phyloP scores from a whole-genome alignment of 1,140 invertebrate species.

The Aphaenogaster rudis region DNA sequence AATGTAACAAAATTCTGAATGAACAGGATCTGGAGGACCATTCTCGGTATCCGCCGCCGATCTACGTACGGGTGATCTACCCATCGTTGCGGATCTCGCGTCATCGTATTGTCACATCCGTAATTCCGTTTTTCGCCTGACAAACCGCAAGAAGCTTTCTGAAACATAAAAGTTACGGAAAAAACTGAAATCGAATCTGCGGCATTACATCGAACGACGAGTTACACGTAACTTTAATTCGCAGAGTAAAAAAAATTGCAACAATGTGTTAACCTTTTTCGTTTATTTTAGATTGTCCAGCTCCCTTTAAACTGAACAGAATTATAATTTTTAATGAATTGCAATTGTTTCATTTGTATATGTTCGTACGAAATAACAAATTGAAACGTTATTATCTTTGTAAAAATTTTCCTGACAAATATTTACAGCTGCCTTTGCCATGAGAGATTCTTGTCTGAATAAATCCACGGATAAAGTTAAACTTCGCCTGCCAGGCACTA shows the following conservation, averaged over 20 bases:
- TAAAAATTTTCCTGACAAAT: constrained; percentile 48
- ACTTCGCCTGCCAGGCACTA: constrained; percentile 41
- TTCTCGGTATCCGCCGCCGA: constrained; percentile 65
- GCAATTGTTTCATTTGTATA: not conserved
- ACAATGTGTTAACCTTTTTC: not conserved
- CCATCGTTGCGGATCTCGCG: constrained; percentile 71
- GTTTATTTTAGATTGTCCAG: not conserved
- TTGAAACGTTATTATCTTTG: not conserved
- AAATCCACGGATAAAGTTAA: constrained; percentile 55
- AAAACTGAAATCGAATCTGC: constrained; percentile 2
- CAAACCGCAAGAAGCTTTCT: constrained; percentile 57
- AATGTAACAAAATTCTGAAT: constrained; percentile 65
- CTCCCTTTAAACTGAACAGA: not conserved
- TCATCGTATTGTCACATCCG: constrained; percentile 82
- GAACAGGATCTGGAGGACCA: constrained; percentile 74
- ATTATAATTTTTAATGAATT: not conserved
- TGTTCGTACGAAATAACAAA: not conserved
- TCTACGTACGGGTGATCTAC: constrained; percentile 60
- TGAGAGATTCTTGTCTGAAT: constrained; percentile 61
- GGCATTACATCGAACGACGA: not conserved
- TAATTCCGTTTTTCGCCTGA: constrained; percentile 48
- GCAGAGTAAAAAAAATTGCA: not conserved
- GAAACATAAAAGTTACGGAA: constrained; percentile 64
- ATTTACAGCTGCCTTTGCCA: constrained; percentile 44
- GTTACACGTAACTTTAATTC: not conserved